Evolutionary conservation across 37 sponge, comb jelly and placozoan genomes (phyloP), one percentile per base, ranked within the genome.

Genomic region (Agelas oroides): DNA sequence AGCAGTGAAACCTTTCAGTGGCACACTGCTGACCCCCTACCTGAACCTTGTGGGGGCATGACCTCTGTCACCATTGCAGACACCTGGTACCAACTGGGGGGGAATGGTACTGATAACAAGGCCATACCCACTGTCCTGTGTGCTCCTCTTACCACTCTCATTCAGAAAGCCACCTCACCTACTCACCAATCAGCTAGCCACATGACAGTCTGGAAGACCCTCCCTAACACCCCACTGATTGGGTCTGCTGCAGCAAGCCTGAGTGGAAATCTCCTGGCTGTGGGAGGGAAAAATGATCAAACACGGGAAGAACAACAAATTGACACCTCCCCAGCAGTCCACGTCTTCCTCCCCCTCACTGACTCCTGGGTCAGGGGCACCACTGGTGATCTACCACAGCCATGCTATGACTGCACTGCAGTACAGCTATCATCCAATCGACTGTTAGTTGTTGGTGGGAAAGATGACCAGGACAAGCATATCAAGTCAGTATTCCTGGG

Each of bases 11-110:
- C 31, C 28, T 39, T 39, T 39, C 85, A 85, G 85, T 85, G 85
- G 85, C 68, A 85, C 30, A 21, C 19, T 32, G 85, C 85, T 1
- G 85, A 76, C 41, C 70, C 85, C 59, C 85, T 85, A 68, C 85
- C 85, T 36, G 27, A 70, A 21, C 70, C 85, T 30, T 76, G 69
- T 59, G 70, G 34, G 12, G 77, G 77, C 8, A 85, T 76, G 77
- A 69, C 76, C 27, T 77, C 23, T 33, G 33, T 69, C 59, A 69
- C 28, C 39, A 77, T 85, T 30, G 59, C 56, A n/a, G 77, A 85
- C 59, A 54, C 28, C 70, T 85, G 85, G 59, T 85, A 85, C 39
- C 76, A 76, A 24, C 77, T 85, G 40, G 85, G 85, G 19, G 85
- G 85, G 5, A 70, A 76, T 70, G 85, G 76, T 70, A 76, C 85